Percentiles rank a stretch among this genome's conserved stretches.
Evolutionary conservation across 1,140 invertebrate species (phyloP).

Genomic region (Pentalonia nigronervosa): DNA sequence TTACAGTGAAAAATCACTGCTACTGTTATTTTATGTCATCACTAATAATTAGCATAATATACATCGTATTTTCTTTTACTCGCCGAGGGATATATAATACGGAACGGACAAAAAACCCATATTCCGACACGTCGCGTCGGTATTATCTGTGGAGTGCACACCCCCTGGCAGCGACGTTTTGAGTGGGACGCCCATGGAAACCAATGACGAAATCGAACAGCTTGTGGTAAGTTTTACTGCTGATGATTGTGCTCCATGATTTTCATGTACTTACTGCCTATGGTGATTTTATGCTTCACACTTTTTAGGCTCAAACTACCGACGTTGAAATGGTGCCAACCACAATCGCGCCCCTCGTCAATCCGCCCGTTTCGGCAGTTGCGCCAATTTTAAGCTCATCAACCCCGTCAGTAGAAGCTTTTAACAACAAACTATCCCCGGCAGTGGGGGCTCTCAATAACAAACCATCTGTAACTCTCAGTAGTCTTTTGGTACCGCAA

Average conservation of each 20-base stretch:
- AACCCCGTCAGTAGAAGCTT: not conserved
- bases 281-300: not conserved
- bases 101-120: not conserved
- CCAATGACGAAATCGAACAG: constrained; percentile 23
- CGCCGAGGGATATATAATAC: not conserved
- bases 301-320: constrained; percentile 1
- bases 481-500: not conserved
- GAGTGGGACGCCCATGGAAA: constrained; percentile 32
- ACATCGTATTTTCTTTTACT: not conserved
- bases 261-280: not conserved
- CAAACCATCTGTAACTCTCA: not conserved
- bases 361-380: not conserved
- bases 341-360: not conserved
- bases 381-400: not conserved
- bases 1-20: too few relatives aligned
- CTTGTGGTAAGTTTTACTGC: constrained; percentile 12
- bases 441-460: not conserved
- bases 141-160: too few relatives aligned
- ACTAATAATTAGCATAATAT: constrained; percentile 14
- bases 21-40: too few relatives aligned
- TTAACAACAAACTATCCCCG: not conserved
- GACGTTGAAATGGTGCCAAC: not conserved
- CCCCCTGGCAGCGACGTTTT: not conserved
- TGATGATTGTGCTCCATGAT: not conserved
- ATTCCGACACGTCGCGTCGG: not conserved